These are phyloP conservation scores for Acanthisitta chloris DNA, from an alignment of 2,113 vertebrate species.

Conservation along the genomic window DNA sequence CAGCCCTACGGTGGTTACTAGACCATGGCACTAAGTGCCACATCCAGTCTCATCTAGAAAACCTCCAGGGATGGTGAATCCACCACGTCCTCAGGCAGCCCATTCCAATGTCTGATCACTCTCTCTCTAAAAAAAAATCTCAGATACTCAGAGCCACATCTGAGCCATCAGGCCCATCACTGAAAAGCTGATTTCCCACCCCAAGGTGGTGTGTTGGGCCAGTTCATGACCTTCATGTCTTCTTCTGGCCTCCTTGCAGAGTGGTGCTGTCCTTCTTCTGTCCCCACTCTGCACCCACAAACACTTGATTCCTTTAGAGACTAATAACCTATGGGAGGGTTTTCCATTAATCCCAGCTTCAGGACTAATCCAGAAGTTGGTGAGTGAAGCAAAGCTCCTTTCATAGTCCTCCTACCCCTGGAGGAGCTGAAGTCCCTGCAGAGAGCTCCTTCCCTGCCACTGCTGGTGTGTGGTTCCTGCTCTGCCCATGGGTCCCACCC, in stretches of 20 bases:
- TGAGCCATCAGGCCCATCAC: background rate
- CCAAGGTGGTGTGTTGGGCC: too few relatives aligned
- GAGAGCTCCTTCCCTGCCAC: background rate
- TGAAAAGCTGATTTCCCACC: background rate
- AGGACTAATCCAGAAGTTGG: background rate
- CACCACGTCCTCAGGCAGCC: too few relatives aligned
- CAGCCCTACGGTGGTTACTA: too few relatives aligned
- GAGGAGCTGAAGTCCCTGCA: background rate
- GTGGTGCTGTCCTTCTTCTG: background rate
- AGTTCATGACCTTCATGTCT: background rate
- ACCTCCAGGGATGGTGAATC: too few relatives aligned
- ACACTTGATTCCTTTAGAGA: background rate
- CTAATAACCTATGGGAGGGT: background rate
- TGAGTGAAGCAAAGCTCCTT: background rate
- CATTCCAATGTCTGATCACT: too few relatives aligned
- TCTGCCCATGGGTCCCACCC: background rate
- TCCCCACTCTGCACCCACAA: background rate
- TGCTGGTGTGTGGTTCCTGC: fast-evolving
- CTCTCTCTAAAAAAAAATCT: too few relatives aligned
- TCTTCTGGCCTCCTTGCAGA: background rate
- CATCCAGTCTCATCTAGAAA: too few relatives aligned
- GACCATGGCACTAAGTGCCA: too few relatives aligned
- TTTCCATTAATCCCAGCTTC: background rate
- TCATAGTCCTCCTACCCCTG: background rate
- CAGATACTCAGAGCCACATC: background rate